phyloP scores from a whole-genome alignment of 2,797 vertebrate genomes.

The Pangasius mekongensis region DNA sequence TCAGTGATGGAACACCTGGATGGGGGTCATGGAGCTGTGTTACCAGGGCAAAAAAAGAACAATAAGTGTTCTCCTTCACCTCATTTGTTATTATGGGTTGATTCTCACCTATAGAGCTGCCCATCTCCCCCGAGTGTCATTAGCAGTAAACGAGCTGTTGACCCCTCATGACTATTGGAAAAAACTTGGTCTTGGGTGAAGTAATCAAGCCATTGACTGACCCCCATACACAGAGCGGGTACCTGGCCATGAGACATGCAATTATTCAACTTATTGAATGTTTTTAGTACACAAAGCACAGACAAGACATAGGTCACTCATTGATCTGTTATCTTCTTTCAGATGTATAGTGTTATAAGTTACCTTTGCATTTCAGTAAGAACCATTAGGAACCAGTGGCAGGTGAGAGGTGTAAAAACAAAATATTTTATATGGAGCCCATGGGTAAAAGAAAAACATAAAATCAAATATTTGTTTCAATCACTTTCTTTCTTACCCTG shows the following conservation, averaged over 20 bases:
- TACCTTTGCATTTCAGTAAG: constrained; percentile 8
- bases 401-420: neutral
- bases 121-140: constrained; percentile 73
- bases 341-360: constrained; percentile 8
- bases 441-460: constrained; percentile 15
- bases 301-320: constrained; percentile 39
- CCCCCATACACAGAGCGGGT: constrained; percentile 32
- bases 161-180: constrained; percentile 77
- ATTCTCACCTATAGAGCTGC: constrained; percentile 72
- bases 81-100: constrained; percentile 80
- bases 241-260: constrained; percentile 40
- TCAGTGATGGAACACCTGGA: constrained; percentile 70
- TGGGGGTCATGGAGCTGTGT: constrained; percentile 72
- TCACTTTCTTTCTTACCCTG: constrained; percentile 12
- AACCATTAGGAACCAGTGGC: constrained; percentile 18
- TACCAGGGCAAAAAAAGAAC: constrained; percentile 68
- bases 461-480: constrained; percentile 34
- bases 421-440: constrained; percentile 4
- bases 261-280: constrained; percentile 56
- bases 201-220: constrained; percentile 62
- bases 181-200: constrained; percentile 68
- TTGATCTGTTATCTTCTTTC: constrained; percentile 37
- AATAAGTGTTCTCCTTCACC: constrained; percentile 72
- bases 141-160: constrained; percentile 78
- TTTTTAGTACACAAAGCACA: constrained; percentile 49